Percentiles rank a stretch among this genome's conserved stretches.
phyloP scores from a whole-genome alignment of 2,797 vertebrate genomes.

The Yasuhikotakia modesta region DNA sequence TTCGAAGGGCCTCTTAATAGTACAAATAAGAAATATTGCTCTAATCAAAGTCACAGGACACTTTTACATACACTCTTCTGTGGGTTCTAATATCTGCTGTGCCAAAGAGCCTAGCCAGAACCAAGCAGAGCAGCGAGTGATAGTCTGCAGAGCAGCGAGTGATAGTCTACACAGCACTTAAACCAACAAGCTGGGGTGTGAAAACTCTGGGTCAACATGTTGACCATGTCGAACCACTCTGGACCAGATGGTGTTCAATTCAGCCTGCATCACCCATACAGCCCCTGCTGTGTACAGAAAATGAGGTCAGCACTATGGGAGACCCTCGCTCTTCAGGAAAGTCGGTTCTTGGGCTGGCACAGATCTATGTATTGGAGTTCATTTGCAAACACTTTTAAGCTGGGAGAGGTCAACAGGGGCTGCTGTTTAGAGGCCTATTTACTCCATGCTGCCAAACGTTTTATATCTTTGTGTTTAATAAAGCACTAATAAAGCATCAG shows the following conservation, averaged over 20 bases:
- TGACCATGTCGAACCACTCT: constrained; percentile 33
- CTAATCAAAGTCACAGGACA: constrained; percentile 36
- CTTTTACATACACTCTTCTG: constrained; percentile 27
- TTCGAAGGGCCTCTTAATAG: constrained; percentile 19
- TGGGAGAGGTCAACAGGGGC: not conserved
- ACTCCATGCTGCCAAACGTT: not conserved
- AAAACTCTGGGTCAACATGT: constrained; percentile 41
- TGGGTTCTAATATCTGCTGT: constrained; percentile 26
- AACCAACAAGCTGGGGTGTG: constrained; percentile 39
- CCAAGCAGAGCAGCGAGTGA: not conserved
- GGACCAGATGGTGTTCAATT: constrained; percentile 37
- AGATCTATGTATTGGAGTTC: not conserved
- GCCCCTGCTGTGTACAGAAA: constrained; percentile 3
- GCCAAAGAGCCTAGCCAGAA: not conserved
- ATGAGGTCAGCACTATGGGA: constrained; percentile 19
- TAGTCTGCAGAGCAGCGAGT: constrained; percentile 3
- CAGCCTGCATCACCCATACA: constrained; percentile 7
- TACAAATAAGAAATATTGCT: constrained; percentile 23
- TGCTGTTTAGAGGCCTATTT: not conserved
- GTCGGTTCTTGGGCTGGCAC: not conserved
- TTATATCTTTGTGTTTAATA: not conserved
- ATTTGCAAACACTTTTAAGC: not conserved
- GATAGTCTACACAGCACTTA: constrained; percentile 17
- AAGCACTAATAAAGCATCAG: not conserved
- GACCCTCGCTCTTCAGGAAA: not conserved